Percentiles rank a stretch among this genome's conserved stretches.
Conservation (phyloP, 2,888 invertebrate species). For the Sphinx pinastri region DNA sequence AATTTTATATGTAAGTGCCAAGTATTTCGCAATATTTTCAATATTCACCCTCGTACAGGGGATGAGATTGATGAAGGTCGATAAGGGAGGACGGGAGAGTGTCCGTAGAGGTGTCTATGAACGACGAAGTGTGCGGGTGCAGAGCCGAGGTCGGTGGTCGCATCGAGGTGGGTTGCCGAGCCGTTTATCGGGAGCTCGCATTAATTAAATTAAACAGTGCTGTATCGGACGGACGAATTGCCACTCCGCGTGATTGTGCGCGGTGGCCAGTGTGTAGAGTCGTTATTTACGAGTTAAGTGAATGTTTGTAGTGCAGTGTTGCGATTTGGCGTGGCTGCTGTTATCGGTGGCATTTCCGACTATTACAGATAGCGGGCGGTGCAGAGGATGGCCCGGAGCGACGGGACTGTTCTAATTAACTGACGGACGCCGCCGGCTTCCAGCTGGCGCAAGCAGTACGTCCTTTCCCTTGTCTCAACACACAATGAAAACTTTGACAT, state of each 20-base stretch:
- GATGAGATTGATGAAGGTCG: constrained; percentile 54
- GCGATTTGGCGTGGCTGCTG: constrained; percentile 60
- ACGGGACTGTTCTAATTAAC: constrained; percentile 75
- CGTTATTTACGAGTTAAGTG: constrained; percentile 16
- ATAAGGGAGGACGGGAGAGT: constrained; percentile 56
- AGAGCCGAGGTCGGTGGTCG: constrained; percentile 60
- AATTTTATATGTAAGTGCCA: constrained; percentile 85
- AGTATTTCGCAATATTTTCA: constrained; percentile 82
- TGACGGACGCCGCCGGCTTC: constrained; percentile 81
- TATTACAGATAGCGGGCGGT: constrained; percentile 78
- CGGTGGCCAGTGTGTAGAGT: constrained; percentile 26
- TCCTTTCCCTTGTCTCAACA: constrained; percentile 34
- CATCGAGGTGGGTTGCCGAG: constrained; percentile 73
- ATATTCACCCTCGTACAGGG: constrained; percentile 56
- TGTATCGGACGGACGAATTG: constrained; percentile 46
- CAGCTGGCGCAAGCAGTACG: constrained; percentile 81
- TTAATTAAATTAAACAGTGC: constrained; percentile 73
- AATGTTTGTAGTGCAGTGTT: constrained; percentile 26
- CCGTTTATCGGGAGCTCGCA: constrained; percentile 65
- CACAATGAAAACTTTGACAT: constrained; percentile 36
- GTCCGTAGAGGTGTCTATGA: constrained; percentile 43
- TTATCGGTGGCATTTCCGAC: constrained; percentile 80
- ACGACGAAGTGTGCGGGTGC: constrained; percentile 53
- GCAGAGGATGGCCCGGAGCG: constrained; percentile 77
- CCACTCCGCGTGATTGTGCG: constrained; percentile 30